Conservation (phyloP, 1,140 invertebrate species). For the Argopecten irradians region DNA sequence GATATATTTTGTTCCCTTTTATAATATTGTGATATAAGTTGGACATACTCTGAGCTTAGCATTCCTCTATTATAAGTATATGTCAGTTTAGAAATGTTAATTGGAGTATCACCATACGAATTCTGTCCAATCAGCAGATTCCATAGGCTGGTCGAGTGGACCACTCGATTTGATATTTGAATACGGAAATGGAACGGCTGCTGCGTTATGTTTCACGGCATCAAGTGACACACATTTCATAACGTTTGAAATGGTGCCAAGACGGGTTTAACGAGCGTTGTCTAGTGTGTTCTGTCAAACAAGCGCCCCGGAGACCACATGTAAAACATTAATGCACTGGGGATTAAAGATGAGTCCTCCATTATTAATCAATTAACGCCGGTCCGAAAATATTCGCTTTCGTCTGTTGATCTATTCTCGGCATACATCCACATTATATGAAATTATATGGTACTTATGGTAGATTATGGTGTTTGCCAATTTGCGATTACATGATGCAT, state of each 20-base stretch:
- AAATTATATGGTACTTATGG: too few species aligned
- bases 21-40: neutral
- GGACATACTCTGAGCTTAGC: neutral
- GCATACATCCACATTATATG: too few species aligned
- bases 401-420: too few species aligned
- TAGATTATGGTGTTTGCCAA: too few species aligned
- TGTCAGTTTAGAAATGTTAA: neutral
- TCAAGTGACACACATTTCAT: neutral
- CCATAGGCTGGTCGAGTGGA: neutral
- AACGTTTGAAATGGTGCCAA: neutral
- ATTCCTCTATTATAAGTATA: neutral
- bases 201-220: neutral
- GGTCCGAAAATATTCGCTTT: neutral
- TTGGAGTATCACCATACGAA: neutral
- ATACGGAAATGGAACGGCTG: slow-evolving; percentile 2
- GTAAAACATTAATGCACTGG: neutral
- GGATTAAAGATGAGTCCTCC: neutral
- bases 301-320: neutral
- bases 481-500: too few species aligned
- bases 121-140: slow-evolving; percentile 1
- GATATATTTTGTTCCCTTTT: neutral
- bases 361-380: neutral
- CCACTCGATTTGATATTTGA: slow-evolving; percentile 1
- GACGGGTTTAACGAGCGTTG: neutral
- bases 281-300: slow-evolving; percentile 13